Percentiles rank a stretch among this genome's conserved stretches.
These are phyloP conservation scores for Elysia chlorotica DNA, from an alignment of 1,140 invertebrate species.

Conservation along the genomic window DNA sequence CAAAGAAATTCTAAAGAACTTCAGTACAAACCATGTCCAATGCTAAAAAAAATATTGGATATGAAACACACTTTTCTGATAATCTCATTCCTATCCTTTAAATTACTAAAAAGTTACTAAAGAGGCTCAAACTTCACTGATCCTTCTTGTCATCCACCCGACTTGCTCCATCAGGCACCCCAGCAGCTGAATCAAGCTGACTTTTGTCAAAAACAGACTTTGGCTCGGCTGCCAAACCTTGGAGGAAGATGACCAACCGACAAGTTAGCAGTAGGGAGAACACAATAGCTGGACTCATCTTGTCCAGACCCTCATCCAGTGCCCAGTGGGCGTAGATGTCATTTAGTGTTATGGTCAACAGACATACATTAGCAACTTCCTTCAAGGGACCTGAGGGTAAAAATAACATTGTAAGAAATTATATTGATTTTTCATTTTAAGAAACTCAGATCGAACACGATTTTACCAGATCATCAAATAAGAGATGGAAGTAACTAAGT, in stretches of 20 bases:
- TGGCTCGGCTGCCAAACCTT: conserved; percentile 37
- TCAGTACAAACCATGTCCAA: no score
- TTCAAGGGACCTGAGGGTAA: conserved; percentile 81
- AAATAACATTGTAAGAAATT: no score
- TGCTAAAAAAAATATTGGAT: no score
- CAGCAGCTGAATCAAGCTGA: conserved; percentile 22
- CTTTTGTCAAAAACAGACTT: conserved; percentile 38
- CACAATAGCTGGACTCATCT: conserved; percentile 88
- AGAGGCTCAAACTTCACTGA: conserved; percentile 17
- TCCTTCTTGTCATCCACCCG: conserved; percentile 29
- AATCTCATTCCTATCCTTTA: no score
- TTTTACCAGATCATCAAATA: no score
- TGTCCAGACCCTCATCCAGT: conserved; percentile 90
- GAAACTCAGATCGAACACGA: no score
- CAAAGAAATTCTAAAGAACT: no score
- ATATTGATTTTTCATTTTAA: no score
- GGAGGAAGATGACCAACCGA: conserved; percentile 75
- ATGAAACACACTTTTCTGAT: no score
- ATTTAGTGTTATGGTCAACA: conserved; percentile 82
- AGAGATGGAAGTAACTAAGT: no score
- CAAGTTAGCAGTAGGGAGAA: conserved; percentile 96
- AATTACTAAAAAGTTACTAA: no score
- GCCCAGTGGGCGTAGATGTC: conserved; percentile 91
- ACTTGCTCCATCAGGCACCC: not conserved
- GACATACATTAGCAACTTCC: conserved; percentile 81